Percentiles rank a stretch among this genome's conserved stretches.
phyloP scores from a whole-genome alignment of 1,140 invertebrate genomes.

The Idris sp. region DNA sequence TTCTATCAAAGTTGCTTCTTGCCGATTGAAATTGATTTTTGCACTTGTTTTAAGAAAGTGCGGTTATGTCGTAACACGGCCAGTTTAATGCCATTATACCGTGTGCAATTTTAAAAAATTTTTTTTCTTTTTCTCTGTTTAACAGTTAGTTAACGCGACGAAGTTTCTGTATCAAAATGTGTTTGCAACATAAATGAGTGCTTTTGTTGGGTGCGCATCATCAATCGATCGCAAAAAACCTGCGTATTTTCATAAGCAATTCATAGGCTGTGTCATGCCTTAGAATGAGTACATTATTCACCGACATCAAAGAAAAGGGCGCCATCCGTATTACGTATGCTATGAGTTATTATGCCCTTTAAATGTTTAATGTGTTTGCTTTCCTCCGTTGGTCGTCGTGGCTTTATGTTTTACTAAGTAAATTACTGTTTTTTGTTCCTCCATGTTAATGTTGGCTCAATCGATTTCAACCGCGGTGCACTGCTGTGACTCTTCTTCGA shows the following conservation, averaged over 20 bases:
- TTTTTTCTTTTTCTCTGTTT: conserved; percentile 29
- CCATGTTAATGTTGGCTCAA: conserved; percentile 77
- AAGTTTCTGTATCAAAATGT: conserved; percentile 55
- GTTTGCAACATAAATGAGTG: conserved; percentile 51
- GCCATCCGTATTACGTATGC: conserved; percentile 76
- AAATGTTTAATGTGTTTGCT: conserved; percentile 80
- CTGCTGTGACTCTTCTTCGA: conserved; percentile 57
- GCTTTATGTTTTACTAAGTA: conserved; percentile 80
- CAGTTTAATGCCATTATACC: conserved; percentile 25
- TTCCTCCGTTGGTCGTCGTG: conserved; percentile 76
- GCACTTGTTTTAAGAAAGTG: conserved; percentile 6
- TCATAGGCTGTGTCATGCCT: conserved; percentile 73
- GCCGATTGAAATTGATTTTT: conserved; percentile 25
- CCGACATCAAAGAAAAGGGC: conserved; percentile 77
- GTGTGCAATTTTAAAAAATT: no score
- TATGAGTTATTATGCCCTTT: conserved; percentile 79
- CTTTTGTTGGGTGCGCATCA: conserved; percentile 53
- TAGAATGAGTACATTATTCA: conserved; percentile 77
- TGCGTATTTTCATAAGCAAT: conserved; percentile 64
- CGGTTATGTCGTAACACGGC: conserved; percentile 16
- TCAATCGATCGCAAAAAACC: conserved; percentile 64
- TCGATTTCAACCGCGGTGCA: conserved; percentile 72
- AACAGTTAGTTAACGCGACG: conserved; percentile 15
- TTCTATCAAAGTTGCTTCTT: no score
- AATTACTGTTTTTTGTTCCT: conserved; percentile 78